Conservation (phyloP, 2,113 vertebrate genomes). For the Falcunculus frontatus region DNA sequence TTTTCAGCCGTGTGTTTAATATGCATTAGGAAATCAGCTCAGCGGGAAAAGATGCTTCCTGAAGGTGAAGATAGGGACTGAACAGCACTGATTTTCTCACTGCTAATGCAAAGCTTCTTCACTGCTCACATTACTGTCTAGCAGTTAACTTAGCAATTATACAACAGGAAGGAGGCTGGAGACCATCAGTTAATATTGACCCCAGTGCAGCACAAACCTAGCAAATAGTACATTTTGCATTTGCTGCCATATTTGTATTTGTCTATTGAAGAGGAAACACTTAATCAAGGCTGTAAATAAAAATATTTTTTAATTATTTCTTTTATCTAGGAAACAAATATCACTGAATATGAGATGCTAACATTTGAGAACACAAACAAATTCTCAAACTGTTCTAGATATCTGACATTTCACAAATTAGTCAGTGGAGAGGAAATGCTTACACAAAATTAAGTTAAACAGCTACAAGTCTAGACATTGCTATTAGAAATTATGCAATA, state of each 20-base stretch:
- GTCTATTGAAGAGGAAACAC: background rate
- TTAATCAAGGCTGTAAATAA: background rate
- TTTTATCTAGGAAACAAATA: background rate
- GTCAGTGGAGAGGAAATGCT: background rate
- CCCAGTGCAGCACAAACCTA: background rate
- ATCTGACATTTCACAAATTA: background rate
- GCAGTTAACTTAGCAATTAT: background rate
- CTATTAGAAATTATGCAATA: background rate
- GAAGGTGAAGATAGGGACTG: background rate
- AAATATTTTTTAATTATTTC: background rate
- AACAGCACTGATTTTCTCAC: background rate
- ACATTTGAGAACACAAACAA: background rate
- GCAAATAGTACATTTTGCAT: background rate
- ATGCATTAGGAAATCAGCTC: background rate
- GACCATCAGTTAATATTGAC: background rate
- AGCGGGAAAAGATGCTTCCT: background rate
- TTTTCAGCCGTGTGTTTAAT: background rate
- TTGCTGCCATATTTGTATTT: background rate
- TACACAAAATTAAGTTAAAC: background rate
- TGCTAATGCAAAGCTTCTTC: background rate
- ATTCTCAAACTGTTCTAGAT: background rate
- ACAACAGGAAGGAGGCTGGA: background rate
- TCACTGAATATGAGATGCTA: background rate
- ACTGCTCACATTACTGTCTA: background rate
- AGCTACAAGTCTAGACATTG: background rate